These are phyloP conservation scores for Tiaroga cobitis DNA, from an alignment of 2,797 vertebrate species.

Conservation along the genomic window DNA sequence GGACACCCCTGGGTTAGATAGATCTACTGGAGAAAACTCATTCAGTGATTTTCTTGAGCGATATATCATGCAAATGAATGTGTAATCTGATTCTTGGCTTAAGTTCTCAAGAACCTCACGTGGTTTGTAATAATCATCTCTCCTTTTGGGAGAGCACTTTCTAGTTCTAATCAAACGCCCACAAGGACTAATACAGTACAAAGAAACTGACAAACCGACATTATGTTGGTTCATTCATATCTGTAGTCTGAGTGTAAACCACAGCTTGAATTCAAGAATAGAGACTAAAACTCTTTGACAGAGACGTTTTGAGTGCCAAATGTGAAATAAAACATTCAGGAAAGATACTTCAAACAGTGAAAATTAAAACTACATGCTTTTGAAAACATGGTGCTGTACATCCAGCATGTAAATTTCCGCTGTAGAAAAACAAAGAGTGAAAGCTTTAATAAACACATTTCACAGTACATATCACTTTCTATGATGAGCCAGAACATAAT, in stretches of 20 bases:
- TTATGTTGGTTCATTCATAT: constrained; percentile 14
- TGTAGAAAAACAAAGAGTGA: constrained; percentile 40
- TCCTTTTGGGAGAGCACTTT: background rate
- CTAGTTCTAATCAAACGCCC: constrained; percentile 33
- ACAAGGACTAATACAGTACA: constrained; percentile 23
- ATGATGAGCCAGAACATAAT: background rate
- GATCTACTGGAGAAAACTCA: background rate
- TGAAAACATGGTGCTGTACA: constrained; percentile 52
- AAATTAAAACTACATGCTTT: constrained; percentile 48
- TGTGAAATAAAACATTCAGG: constrained; percentile 45
- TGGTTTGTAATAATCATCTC: constrained; percentile 32
- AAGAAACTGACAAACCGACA: background rate
- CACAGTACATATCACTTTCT: constrained; percentile 29
- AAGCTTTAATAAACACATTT: constrained; percentile 35
- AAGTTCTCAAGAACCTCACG: background rate
- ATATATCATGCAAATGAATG: background rate
- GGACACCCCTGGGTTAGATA: background rate
- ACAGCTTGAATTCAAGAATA: constrained; percentile 16
- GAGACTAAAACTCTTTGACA: constrained; percentile 15
- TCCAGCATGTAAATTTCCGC: constrained; percentile 52
- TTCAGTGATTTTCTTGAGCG: background rate
- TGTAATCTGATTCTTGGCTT: background rate
- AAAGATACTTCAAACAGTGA: constrained; percentile 34
- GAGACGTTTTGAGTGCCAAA: constrained; percentile 52
- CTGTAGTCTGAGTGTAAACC: constrained; percentile 23